Conservation (phyloP, 1,140 invertebrate genomes). For the Yoshiicerus persimilis region DNA sequence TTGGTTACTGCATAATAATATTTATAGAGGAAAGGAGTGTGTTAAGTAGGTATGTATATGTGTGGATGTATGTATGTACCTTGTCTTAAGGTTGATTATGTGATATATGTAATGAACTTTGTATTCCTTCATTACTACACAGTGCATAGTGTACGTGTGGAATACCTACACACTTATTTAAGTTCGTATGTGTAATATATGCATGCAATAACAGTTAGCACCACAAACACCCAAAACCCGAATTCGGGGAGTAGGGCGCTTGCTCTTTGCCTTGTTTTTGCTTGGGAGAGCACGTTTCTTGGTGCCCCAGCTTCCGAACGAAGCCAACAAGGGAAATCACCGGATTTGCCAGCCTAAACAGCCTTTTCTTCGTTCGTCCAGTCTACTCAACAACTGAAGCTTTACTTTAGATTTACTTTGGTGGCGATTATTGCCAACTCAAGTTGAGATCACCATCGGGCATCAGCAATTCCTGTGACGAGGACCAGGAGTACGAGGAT, state of each 20-base stretch:
- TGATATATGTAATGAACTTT: neutral
- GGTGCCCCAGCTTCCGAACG: neutral
- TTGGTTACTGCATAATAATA: neutral
- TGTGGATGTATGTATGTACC: neutral
- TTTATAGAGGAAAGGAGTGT: neutral
- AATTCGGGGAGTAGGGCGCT: neutral
- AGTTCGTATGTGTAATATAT: neutral
- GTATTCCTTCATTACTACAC: neutral
- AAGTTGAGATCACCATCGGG: conserved; percentile 34
- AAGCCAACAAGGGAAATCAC: neutral
- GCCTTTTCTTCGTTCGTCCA: neutral
- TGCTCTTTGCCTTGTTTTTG: neutral
- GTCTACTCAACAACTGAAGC: neutral
- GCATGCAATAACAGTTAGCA: neutral
- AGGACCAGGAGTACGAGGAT: conserved; percentile 21
- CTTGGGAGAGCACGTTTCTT: neutral
- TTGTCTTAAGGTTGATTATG: neutral
- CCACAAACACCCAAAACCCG: conserved; percentile 6
- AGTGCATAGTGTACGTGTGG: neutral
- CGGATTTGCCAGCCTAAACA: neutral
- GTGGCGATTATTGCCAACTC: conserved; percentile 37
- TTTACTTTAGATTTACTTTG: conserved; percentile 20
- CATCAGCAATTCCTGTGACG: conserved; percentile 7
- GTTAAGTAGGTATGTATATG: neutral
- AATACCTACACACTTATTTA: too few relatives aligned